Conservation (phyloP, 1,140 invertebrate genomes). For the Uloborus diversus region DNA sequence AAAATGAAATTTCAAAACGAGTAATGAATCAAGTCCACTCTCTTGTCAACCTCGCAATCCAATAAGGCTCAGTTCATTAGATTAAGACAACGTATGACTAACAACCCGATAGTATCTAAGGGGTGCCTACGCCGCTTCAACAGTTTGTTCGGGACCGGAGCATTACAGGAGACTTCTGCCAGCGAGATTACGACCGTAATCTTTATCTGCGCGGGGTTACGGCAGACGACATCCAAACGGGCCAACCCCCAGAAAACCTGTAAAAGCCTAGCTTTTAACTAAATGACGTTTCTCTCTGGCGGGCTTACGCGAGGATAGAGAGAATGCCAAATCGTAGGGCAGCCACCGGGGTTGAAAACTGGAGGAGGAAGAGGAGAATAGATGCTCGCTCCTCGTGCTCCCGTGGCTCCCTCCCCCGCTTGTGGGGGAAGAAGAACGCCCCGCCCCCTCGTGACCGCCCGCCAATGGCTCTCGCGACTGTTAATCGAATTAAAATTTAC, state of each 20-base stretch:
- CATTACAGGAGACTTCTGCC: neutral
- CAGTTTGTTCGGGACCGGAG: neutral
- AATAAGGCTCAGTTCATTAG: too few relatives aligned
- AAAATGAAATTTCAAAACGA: too few relatives aligned
- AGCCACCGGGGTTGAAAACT: slow-evolving; percentile 38
- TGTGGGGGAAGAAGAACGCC: slow-evolving; percentile 3
- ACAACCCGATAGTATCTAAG: too few relatives aligned
- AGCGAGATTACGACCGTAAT: neutral
- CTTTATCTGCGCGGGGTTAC: neutral
- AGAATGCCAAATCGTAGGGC: slow-evolving; percentile 30
- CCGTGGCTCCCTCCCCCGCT: neutral
- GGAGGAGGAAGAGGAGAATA: slow-evolving; percentile 46
- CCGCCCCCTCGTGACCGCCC: slow-evolving; percentile 52
- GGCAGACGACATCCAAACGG: neutral
- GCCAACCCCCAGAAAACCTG: slow-evolving; percentile 12
- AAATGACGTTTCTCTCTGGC: slow-evolving; percentile 27
- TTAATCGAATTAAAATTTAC: slow-evolving; percentile 58
- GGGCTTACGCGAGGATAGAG: neutral
- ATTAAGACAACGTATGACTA: too few relatives aligned
- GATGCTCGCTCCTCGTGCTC: slow-evolving; percentile 50
- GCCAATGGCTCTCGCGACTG: slow-evolving; percentile 54
- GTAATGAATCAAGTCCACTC: too few relatives aligned
- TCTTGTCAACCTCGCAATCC: too few relatives aligned
- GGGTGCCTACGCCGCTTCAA: too few relatives aligned
- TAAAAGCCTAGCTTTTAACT: slow-evolving; percentile 45